Evolutionary conservation across 2,797 vertebrate genomes (phyloP).

Genomic region (Lerista edwardsae): DNA sequence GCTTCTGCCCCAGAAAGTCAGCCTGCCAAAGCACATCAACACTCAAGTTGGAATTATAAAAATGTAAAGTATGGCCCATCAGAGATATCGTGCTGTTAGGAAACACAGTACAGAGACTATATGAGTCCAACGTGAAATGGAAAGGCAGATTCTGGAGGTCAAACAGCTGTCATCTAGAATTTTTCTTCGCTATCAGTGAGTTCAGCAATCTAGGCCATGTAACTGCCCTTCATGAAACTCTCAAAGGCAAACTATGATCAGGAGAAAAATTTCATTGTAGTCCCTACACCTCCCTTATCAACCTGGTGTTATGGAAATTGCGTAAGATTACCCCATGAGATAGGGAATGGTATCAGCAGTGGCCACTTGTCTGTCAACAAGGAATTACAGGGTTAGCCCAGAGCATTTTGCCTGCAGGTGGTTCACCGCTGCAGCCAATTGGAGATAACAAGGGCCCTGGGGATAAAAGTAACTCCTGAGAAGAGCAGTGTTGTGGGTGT

Average conservation of each 20-base stretch:
- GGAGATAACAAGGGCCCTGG: no score
- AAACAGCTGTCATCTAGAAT: neutral
- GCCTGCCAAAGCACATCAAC: neutral
- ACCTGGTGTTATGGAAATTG: no score
- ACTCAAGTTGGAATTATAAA: neutral
- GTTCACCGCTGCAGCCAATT: no score
- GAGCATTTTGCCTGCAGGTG: no score
- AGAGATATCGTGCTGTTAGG: neutral
- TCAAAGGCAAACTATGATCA: neutral
- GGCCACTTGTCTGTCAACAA: no score
- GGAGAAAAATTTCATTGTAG: neutral
- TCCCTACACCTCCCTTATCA: neutral
- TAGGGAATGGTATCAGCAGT: no score
- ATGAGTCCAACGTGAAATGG: neutral
- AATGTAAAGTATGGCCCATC: neutral
- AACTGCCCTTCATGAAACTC: neutral
- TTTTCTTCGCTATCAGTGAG: neutral
- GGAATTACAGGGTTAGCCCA: no score
- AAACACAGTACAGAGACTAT: conserved; percentile 3
- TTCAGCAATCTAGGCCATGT: accelerated
- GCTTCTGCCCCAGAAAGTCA: neutral
- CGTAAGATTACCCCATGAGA: no score
- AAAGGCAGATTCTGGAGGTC: neutral
- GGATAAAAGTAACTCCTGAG: no score
- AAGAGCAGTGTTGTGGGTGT: no score